These are phyloP conservation scores for Drosophila rufa DNA, from an alignment of 1,140 invertebrate species.

Conservation along the genomic window DNA sequence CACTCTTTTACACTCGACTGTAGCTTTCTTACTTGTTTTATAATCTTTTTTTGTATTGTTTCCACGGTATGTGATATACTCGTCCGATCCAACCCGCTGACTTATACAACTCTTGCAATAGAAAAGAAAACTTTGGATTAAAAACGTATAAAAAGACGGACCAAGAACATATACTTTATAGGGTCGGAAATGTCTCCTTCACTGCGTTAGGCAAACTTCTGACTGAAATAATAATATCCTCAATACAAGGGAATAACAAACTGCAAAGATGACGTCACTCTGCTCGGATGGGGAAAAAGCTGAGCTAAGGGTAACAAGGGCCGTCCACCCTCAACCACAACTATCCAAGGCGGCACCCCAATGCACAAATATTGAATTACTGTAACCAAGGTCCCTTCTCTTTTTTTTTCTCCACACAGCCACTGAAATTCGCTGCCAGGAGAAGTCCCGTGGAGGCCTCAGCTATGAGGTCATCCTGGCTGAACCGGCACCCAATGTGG, in stretches of 20 bases:
- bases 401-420: conserved; percentile 86
- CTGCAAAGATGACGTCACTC: conserved; percentile 44
- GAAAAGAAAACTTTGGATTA: too few relatives aligned
- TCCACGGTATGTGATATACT: too few relatives aligned
- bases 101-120: too few relatives aligned
- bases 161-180: not conserved
- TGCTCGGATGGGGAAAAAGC: not conserved
- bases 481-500: conserved; percentile 89
- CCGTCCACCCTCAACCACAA: conserved; percentile 29
- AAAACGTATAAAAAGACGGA: too few relatives aligned
- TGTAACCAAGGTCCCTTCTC: conserved; percentile 17
- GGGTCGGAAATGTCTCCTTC: not conserved
- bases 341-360: conserved; percentile 32
- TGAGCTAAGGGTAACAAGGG: conserved; percentile 21
- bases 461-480: conserved; percentile 97
- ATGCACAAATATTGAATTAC: conserved; percentile 65
- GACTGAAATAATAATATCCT: not conserved
- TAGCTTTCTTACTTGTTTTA: too few relatives aligned
- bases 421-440: conserved; percentile 94
- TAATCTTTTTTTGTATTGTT: too few relatives aligned
- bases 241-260: conserved; percentile 4
- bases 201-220: not conserved
- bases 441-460: conserved; percentile 94
- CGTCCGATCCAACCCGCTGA: too few relatives aligned
- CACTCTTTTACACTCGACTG: too few relatives aligned